phyloP scores from a whole-genome alignment of 2,888 invertebrate species.

The Chelonus formosanus region DNA sequence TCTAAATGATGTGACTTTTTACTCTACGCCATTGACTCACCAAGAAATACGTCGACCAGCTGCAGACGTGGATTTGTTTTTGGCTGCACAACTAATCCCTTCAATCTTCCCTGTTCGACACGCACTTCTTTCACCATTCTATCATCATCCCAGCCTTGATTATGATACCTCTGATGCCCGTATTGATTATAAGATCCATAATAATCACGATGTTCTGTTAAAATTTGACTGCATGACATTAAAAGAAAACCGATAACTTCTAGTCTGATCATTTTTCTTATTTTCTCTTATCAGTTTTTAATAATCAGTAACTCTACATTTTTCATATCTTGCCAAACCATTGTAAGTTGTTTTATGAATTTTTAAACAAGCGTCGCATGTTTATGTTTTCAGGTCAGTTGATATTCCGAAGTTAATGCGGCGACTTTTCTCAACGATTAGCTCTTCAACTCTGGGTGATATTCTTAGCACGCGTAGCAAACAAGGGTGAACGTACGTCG shows the following conservation, averaged over 20 bases:
- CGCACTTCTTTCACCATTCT: constrained; percentile 69
- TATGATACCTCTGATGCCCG: constrained; percentile 46
- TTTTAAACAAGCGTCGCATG: constrained; percentile 1
- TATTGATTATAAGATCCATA: constrained; percentile 49
- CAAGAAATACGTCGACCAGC: constrained; percentile 78
- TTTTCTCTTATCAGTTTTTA: not conserved
- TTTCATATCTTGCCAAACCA: not conserved
- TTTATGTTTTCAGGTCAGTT: constrained; percentile 37
- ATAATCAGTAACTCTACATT: not conserved
- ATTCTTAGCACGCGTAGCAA: constrained; percentile 52
- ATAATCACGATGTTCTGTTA: constrained; percentile 56
- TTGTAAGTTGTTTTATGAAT: constrained; percentile 14
- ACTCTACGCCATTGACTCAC: constrained; percentile 45
- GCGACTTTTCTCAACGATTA: not conserved
- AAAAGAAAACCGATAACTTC: constrained; percentile 55
- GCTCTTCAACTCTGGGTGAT: constrained; percentile 40
- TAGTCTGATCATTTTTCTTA: constrained; percentile 52
- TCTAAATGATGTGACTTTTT: too few species aligned
- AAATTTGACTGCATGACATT: constrained; percentile 57
- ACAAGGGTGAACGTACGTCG: constrained; percentile 60
- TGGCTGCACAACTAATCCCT: constrained; percentile 75
- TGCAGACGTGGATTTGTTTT: constrained; percentile 72
- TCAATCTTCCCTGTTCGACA: constrained; percentile 74
- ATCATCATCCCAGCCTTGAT: constrained; percentile 53
- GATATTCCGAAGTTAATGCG: constrained; percentile 26